Evolutionary conservation across 37 sponge, comb jelly and placozoan species (phyloP), one percentile per base, ranked within the genome.

Genomic region (Petrosia ficiformis): DNA sequence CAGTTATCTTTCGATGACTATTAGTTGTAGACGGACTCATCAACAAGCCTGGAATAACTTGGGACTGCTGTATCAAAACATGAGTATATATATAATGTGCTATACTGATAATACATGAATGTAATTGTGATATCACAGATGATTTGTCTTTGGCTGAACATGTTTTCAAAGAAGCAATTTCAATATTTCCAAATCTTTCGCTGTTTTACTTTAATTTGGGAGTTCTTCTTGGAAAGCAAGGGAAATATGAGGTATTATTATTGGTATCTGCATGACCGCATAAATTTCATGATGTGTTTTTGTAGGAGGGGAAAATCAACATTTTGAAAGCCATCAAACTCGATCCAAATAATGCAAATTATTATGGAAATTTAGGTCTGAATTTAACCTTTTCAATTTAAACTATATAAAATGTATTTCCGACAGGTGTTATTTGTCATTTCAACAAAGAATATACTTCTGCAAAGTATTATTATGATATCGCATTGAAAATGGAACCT

Each of bases 1-100:
- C 19, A 70, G 59, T 31, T 86, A 90, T 6, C 89, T 81, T 61
- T 60, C 60, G 29, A 25, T 63, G 36, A 87, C 86, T 44, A 89
- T 87, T 69, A 33, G 28, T 0, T 83, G 79, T 39, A 48, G 82
- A 54, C 59, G 8, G 11, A 52, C 70, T 39, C 94, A 93, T 54
- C 21, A 14, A 29, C 69, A 65, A 40, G 79, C 94, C 0, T 93
- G 94, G 94, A 61, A 21, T 33, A 93, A 93, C 73, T 44, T 93
- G 60, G 90, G 73, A 28, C 80, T 93, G 4, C 41, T 86, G 3
- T 78, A 80, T 66, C 78, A 89, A 37, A 77, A 85, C 71, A 57
- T 65, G 19, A 57, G 86, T 86, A 66, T 68, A 72, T 78, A 31
- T 10, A 48, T 10, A 16, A 48, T 48, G 54, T 16, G 16, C 16